Base-by-base conservation (phyloP, 1,140 invertebrate genomes). In the Proctacanthus coquilletti region DNA sequence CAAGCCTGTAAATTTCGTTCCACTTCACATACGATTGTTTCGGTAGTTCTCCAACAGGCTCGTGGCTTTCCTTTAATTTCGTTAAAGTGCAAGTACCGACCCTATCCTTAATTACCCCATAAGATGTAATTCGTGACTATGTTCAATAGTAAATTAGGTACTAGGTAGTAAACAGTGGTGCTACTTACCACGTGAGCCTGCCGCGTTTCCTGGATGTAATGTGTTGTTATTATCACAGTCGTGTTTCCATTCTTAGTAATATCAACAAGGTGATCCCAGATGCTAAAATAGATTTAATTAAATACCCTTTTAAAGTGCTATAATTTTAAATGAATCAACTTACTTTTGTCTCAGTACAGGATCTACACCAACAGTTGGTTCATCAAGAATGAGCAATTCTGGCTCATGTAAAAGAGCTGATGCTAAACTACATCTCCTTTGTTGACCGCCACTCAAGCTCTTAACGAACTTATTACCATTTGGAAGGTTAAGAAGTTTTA, bases 181-280 rank as follows among this genome's bases (percentile, higher is more conserved):
- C n/a, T n/a, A 71, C 70, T 74, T 65, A 79, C 75, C 47, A 80
- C 71, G 51, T 75, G 70, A 9, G 88, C 89, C 62, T 95, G 87
- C 42, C 87, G 73, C 2, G 92, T 93, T 61, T 96, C 93, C 57
- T 97, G 92, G 41, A 96, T 95, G 52, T 97, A 96, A 66, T 96
- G 92, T 9, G 93, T 97, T 2, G 93, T 97, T 39, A 97, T 92
- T 40, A 97, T 93, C 21, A 96, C 86, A 8, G 92, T 96, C 15
- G 81, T 91, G 41, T 73, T 72, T n/a, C 81, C 75, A 46, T 75
- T 78, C 55, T 78, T 80, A 1, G 85, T 85, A 23, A 96, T 80
- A 9, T 86, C 75, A 11, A 93, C 78, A 42, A 96, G 61, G 65
- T 97, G 86, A 50, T 92, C 82, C 92, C 92, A 97, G 45, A 97